Conservation (phyloP, 2,797 vertebrate genomes). For the Hemitrygon akajei region DNA sequence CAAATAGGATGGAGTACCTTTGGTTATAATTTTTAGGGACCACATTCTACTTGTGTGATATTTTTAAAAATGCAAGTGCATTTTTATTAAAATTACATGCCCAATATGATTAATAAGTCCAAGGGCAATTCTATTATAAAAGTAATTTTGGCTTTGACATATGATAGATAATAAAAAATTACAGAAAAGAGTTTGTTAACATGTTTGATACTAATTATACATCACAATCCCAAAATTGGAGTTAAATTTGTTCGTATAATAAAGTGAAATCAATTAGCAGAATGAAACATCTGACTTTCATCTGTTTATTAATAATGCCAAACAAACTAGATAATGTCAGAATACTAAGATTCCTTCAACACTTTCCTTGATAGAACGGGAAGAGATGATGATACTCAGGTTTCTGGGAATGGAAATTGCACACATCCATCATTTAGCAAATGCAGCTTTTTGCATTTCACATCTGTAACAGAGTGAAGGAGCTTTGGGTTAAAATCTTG, state of each 20-base stretch:
- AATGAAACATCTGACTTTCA: slow-evolving; percentile 14
- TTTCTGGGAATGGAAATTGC: slow-evolving; percentile 29
- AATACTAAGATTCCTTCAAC: slow-evolving; percentile 10
- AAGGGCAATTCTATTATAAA: background rate
- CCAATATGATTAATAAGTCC: background rate
- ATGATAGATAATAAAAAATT: background rate
- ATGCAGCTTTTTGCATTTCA: slow-evolving; percentile 36
- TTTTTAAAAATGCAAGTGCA: background rate
- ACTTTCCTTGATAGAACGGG: slow-evolving; percentile 3
- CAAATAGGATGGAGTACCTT: background rate
- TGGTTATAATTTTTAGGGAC: background rate
- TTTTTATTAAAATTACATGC: background rate
- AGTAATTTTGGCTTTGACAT: background rate
- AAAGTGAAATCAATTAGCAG: background rate
- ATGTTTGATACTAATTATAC: background rate
- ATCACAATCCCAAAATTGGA: background rate
- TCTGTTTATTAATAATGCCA: background rate
- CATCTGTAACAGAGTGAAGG: slow-evolving; percentile 35
- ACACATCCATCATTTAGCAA: slow-evolving; percentile 29
- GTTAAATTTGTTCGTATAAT: background rate
- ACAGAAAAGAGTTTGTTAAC: background rate
- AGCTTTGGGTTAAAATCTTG: slow-evolving; percentile 26
- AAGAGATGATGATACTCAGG: slow-evolving; percentile 4
- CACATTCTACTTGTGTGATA: background rate
- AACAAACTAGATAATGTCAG: background rate